Evolutionary conservation across 2,888 invertebrate species (phyloP), one percentile per base, ranked within the genome.

Genomic region (Spatulosminthurus flaviceps): DNA sequence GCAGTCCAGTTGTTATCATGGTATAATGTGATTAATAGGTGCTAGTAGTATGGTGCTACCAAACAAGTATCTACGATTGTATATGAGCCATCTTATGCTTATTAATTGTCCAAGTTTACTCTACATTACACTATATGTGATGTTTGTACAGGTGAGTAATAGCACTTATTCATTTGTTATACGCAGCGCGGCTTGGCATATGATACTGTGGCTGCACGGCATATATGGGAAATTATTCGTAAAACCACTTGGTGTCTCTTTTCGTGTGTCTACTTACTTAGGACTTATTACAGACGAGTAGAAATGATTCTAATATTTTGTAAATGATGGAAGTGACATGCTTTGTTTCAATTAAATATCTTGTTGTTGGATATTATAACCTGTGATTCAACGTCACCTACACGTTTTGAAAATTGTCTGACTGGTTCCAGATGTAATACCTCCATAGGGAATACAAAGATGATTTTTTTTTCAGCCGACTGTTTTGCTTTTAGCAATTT

Each of bases 1-100:
- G n/a, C 21, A 70, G 41, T 70, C 41, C 41, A 70, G 41, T 70
- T 70, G 70, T 13, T n/a, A 70, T 70, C 41, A 70, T n/a, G 70
- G 70, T 34, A n/a, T n/a, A n/a, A n/a, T n/a, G 34, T 70, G 70
- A 70, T 70, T 70, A 70, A 70, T 70, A 70, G 70, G 70, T 29
- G 70, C 70, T 70, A 70, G 64, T 26, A n/a, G n/a, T n/a, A n/a
- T n/a, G 26, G 1, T 4, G 64, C 64, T 64, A 64, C 64, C 64
- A 64, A 64, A 64, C 64, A 64, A 9, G 64, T 64, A 64, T 24
- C 64, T 64, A 22, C 64, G 11, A 64, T 64, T 22, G 64, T 5
- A 5, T 24, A 11, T 64, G n/a, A n/a, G n/a, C n/a, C n/a, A 5
- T 24, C 64, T 64, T 16, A 22, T 2, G 1, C 24, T 64, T 64